Evolutionary conservation across 2,888 invertebrate genomes (phyloP).

Genomic region (Papilio elwesi): DNA sequence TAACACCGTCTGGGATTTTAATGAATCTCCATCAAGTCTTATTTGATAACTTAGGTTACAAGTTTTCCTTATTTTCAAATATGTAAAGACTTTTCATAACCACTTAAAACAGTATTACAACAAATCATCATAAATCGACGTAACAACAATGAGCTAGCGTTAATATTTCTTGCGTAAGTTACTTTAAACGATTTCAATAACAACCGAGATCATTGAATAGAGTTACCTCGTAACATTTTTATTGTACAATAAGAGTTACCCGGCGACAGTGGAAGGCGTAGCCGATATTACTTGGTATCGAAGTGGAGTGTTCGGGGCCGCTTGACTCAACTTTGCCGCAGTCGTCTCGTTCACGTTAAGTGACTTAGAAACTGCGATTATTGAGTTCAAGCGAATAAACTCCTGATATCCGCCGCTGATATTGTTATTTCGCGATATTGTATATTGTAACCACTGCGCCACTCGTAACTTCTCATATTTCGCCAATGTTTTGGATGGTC

Average conservation of each 20-base stretch:
- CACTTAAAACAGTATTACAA: background rate
- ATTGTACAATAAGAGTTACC: slow-evolving; percentile 78
- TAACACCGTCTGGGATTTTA: too few species aligned
- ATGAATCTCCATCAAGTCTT: too few species aligned
- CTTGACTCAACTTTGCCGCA: slow-evolving; percentile 26
- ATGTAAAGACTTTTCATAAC: background rate
- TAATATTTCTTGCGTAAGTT: slow-evolving; percentile 64
- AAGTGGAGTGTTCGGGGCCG: slow-evolving; percentile 39
- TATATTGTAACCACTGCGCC: slow-evolving; percentile 28
- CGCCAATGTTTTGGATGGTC: slow-evolving; percentile 15
- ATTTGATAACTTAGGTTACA: too few species aligned
- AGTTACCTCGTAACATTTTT: slow-evolving; percentile 82
- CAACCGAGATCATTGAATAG: slow-evolving; percentile 79
- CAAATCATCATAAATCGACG: slow-evolving; percentile 58
- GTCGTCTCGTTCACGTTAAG: slow-evolving; percentile 58
- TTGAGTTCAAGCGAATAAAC: slow-evolving; percentile 55
- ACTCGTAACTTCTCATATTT: slow-evolving; percentile 34
- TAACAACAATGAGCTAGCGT: slow-evolving; percentile 59
- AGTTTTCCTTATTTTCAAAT: too few species aligned
- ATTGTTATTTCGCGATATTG: slow-evolving; percentile 48
- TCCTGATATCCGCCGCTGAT: slow-evolving; percentile 43
- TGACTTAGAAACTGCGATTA: slow-evolving; percentile 69
- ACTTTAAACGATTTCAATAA: slow-evolving; percentile 80
- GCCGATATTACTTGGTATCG: slow-evolving; percentile 65
- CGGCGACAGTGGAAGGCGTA: slow-evolving; percentile 62